phyloP scores from a whole-genome alignment of 2,797 vertebrate genomes.

The Ctenopoma multispine region DNA sequence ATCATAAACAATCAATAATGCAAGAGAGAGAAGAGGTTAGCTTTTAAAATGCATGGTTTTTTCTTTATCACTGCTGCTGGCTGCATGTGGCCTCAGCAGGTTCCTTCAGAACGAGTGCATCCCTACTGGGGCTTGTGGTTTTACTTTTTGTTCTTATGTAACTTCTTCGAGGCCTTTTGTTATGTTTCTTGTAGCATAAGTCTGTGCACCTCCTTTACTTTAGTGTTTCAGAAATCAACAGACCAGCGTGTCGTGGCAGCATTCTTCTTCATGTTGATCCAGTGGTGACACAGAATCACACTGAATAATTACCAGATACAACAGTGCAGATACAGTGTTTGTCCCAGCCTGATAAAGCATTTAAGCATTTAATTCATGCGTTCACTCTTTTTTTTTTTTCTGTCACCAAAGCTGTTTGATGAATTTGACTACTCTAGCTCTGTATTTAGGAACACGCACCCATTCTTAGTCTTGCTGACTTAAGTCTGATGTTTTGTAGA shows the following conservation, averaged over 20 bases:
- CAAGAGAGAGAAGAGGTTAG: slow-evolving; percentile 50
- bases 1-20: slow-evolving; percentile 75
- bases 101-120: slow-evolving; percentile 4
- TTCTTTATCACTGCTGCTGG: slow-evolving; percentile 49
- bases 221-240: background rate
- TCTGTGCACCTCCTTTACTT: background rate
- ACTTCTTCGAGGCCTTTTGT: background rate
- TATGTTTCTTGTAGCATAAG: background rate
- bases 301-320: background rate
- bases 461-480: background rate
- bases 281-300: background rate
- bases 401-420: too few relatives aligned
- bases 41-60: slow-evolving; percentile 48
- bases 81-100: slow-evolving; percentile 12
- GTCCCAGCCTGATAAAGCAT: too few relatives aligned
- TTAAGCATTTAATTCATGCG: too few relatives aligned
- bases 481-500: background rate
- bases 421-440: too few relatives aligned
- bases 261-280: background rate
- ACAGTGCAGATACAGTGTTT: background rate
- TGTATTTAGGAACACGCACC: background rate
- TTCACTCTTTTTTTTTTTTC: too few relatives aligned
- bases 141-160: slow-evolving; percentile 3
- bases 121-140: background rate
- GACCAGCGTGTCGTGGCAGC: slow-evolving; percentile 1